Evolutionary conservation across 2,113 vertebrate species (phyloP), one percentile per base, ranked within the genome.

Genomic region (Oryzias curvinotus): DNA sequence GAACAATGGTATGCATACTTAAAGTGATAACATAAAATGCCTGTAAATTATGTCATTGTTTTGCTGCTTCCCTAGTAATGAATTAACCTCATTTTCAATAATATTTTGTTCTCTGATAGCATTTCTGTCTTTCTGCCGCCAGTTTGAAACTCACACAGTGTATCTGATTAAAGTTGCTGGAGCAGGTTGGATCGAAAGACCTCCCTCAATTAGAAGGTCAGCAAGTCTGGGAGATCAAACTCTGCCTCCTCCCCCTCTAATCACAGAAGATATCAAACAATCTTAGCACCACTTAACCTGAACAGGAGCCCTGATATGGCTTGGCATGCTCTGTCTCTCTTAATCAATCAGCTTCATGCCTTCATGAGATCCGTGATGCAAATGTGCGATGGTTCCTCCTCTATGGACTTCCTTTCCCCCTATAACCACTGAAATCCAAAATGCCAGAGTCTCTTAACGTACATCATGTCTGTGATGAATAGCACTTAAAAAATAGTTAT

Each of bases 261-360:
- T 92, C 91, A 88, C 68, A 74, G 82, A 77, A 86, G 80, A 81
- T 88, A 90, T 90, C 87, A 91, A 89, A 91, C 90, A 90, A 93
- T 91, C 88, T 90, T 87, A 91, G 91, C 91, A 90, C 89, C 90
- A 90, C 87, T 92, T 93, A 92, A 91, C 90, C 89, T 90, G 88
- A 57, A 80, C 78, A 67, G 73, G 68, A 74, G 82, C 80, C 84
- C 81, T 89, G 91, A 91, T 91, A 87, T 84, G 82, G 83, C 88
- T 91, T 83, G 86, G 81, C 87, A 87, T 91, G 89, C 87, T 91
- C 88, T 92, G 91, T 91, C 91, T 91, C 87, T 88, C 87, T 92
- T 92, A 92, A 93, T 92, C 89, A 91, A 89, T 92, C 89, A 86
- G 80, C 84, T 87, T 71, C 77, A 69, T 82, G 81, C 64, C 68